Conservation (phyloP, 2,113 vertebrate species). For the Pelmatolapia mariae region DNA sequence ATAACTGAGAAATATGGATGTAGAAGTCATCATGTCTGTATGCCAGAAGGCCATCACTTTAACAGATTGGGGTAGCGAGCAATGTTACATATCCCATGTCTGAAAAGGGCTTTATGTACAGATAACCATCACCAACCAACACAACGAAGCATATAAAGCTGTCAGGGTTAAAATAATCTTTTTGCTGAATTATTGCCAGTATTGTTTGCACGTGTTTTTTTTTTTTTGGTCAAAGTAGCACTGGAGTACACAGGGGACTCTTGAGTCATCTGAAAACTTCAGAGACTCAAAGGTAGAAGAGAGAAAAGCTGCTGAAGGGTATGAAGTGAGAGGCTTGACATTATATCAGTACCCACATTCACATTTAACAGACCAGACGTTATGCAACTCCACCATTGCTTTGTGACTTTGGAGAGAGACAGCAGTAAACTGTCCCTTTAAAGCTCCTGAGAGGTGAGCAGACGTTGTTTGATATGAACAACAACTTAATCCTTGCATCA, state of each 20-base stretch:
- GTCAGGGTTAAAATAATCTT: slow-evolving; percentile 59
- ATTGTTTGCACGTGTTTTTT: slow-evolving; percentile 49
- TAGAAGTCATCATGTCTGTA: not conserved
- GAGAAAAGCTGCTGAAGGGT: slow-evolving; percentile 37
- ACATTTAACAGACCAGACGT: slow-evolving; percentile 60
- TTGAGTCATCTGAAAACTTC: slow-evolving; percentile 22
- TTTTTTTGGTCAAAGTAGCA: slow-evolving; percentile 66
- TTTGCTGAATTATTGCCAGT: slow-evolving; percentile 71
- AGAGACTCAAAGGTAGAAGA: slow-evolving; percentile 15
- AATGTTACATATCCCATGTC: not conserved
- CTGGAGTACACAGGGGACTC: slow-evolving; percentile 38
- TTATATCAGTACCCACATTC: slow-evolving; percentile 63
- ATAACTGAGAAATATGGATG: not conserved
- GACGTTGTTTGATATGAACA: slow-evolving; percentile 16
- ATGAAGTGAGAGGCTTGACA: slow-evolving; percentile 32
- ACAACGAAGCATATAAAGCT: slow-evolving; percentile 62
- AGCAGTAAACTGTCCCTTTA: slow-evolving; percentile 33
- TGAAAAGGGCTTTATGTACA: slow-evolving; percentile 16
- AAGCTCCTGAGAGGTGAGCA: slow-evolving; percentile 64
- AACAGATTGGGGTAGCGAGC: not conserved
- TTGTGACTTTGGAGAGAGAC: slow-evolving; percentile 60
- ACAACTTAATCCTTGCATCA: slow-evolving; percentile 27
- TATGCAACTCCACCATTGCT: slow-evolving; percentile 45
- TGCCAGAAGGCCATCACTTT: not conserved
- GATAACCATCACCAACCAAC: slow-evolving; percentile 55